These are phyloP conservation scores for Peromyscus nudipes DNA, from an alignment of 2,797 vertebrate genomes.

Conservation along the genomic window DNA sequence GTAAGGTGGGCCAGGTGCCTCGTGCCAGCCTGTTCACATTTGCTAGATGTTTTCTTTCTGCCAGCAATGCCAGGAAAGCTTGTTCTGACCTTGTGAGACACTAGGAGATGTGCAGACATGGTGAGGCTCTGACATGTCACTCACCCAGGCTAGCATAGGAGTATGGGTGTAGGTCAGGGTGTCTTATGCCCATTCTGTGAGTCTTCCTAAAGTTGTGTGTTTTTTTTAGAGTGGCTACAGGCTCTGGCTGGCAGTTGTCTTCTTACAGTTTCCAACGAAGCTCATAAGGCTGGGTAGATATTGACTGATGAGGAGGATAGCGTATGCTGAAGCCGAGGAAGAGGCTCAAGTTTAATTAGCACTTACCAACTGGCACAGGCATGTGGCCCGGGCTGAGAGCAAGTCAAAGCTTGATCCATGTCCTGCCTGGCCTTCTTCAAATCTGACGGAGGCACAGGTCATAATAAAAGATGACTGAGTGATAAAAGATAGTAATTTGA, in stretches of 20 bases:
- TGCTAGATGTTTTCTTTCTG: slow-evolving; percentile 66
- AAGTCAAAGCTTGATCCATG: background rate
- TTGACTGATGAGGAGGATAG: background rate
- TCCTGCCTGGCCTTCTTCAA: background rate
- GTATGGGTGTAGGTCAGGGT: background rate
- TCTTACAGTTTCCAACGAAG: background rate
- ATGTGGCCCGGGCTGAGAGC: background rate
- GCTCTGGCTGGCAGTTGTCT: background rate
- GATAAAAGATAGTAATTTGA: slow-evolving; percentile 49
- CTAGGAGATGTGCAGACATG: background rate
- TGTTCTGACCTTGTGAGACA: slow-evolving; percentile 15
- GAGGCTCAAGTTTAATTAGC: background rate
- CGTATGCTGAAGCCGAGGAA: background rate
- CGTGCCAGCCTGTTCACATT: slow-evolving; percentile 45
- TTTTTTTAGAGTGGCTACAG: background rate
- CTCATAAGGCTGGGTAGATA: background rate
- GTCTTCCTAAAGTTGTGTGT: background rate
- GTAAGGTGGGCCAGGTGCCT: slow-evolving; percentile 63
- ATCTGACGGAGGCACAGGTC: background rate
- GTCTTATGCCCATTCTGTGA: background rate
- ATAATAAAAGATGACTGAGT: slow-evolving; percentile 49
- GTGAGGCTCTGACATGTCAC: background rate
- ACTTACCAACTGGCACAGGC: background rate
- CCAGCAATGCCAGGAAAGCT: slow-evolving; percentile 29
- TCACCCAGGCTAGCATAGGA: background rate